These are phyloP conservation scores for Procambarus clarkii DNA, from an alignment of 1,140 invertebrate genomes.

Conservation along the genomic window DNA sequence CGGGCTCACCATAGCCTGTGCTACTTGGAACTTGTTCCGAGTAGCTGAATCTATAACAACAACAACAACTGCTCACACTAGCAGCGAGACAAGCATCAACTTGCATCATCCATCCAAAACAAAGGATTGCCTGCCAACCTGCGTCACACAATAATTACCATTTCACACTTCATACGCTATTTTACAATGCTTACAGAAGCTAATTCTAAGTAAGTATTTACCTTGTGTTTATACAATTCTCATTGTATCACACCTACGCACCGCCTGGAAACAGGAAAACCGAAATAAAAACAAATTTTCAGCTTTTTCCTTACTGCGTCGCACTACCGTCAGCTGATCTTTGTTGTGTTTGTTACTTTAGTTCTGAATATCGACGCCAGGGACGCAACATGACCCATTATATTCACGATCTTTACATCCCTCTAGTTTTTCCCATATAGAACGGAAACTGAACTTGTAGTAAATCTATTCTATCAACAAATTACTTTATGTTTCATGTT, in stretches of 20 bases:
- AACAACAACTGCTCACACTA: too few species aligned
- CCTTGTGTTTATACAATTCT: constrained; percentile 7
- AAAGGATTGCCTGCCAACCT: constrained; percentile 34
- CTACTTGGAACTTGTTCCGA: too few species aligned
- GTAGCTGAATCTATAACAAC: too few species aligned
- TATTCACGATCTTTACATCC: too few species aligned
- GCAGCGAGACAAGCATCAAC: constrained; percentile 29
- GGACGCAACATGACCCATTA: background rate
- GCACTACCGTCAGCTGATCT: constrained; percentile 66
- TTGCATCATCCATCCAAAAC: constrained; percentile 39
- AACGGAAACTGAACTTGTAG: too few species aligned
- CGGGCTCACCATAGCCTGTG: too few species aligned
- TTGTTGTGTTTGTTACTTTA: constrained; percentile 53
- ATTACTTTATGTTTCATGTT: too few species aligned
- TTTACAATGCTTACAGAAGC: background rate
- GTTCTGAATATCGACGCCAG: background rate
- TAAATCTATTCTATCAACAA: too few species aligned
- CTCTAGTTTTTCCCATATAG: too few species aligned
- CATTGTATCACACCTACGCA: background rate
- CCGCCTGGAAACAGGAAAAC: background rate
- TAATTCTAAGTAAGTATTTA: background rate
- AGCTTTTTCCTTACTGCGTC: constrained; percentile 47
- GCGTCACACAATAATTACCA: background rate
- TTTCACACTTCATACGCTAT: background rate
- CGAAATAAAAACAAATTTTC: background rate